Evolutionary conservation across 2,888 invertebrate genomes (phyloP), one percentile per base, ranked within the genome.

Genomic region (Xylocampa areola): DNA sequence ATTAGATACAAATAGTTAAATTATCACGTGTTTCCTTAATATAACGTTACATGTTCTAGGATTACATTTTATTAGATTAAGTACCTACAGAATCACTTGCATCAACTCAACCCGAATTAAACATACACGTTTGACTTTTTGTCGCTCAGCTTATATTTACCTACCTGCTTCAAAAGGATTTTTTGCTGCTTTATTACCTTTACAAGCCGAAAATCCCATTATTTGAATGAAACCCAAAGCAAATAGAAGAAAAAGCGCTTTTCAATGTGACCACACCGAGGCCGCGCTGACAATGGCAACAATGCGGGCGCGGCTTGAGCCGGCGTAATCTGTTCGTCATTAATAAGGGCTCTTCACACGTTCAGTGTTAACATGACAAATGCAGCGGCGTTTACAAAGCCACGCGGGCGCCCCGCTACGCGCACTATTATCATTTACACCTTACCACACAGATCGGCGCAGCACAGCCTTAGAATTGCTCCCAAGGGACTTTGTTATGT

Each of bases 361-460:
- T 89, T 88, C 86, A 86, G 92, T 89, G 92, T 89, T 91, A 93
- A 92, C 91, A 91, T 92, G 92, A 93, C 93, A 92, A 92, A 92
- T 90, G 93, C 83, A 80, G 79, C 81, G 80, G 77, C 47, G 70
- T 62, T 61, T 73, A 86, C 86, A 89, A 90, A 88, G 87, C 60
- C 23, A 69, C 65, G 73, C 73, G 88, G 88, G 84, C 82, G 86
- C 81, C 86, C 76, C 73, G 68, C 73, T 64, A 67, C 78, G 82
- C 85, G 77, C 81, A 81, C 84, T 81, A 84, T 82, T 80, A 77
- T 71, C 75, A 77, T 80, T 81, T 79, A 63, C 76, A 80, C 84
- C 82, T 82, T 82, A 81, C 85, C 86, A 76, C 74, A 76, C 73
- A 73, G 68, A 76, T 76, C 62, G 68, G 57, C 52, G 48, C 69